Base-by-base conservation (phyloP, 2,113 vertebrate genomes). In the Forbesichthys papilliferus region DNA sequence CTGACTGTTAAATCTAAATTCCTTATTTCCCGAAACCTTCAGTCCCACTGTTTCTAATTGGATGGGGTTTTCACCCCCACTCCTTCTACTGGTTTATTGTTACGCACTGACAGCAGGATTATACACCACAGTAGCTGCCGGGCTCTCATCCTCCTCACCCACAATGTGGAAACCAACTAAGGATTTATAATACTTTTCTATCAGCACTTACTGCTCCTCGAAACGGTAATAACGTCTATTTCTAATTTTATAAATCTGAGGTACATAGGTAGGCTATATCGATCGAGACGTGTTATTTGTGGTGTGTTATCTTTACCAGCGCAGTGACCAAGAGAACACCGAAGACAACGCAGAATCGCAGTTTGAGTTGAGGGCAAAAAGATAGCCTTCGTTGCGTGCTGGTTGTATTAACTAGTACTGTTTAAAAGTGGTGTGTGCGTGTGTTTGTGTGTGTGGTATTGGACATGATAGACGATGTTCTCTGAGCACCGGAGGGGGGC, bases 51-150 rank as follows among this genome's bases (percentile, higher is more conserved):
- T 76, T 82, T 85, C 78, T 84, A 85, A 87, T 85, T 87, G 85
- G 85, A 83, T 3, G 78, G 73, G 52, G 75, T 47, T 16, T 47
- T 48, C 1, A 53, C 56, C 65, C 14, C 57, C 11, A 18, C 49
- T 49, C 20, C 69, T 3, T 53, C 33, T 78, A 60, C 73, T 56
- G 79, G 71, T 64, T 82, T 87, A 84, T 86, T 87, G 84, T 85
- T 75, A 70, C 83, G 27, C 82, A 48, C 75, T 86, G 85, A 87
- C 90, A 90, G 84, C 85, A 80, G 84, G 88, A 84, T 88, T 88
- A 83, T 78, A 86, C 83, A 61, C 65, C 86, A 77, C 87, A 87
- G 89, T 73, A 66, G 84, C 81, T 42, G 75, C 34, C 59, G 59
- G 59, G 27, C 80, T 78, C 66, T 80, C 77, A 12, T 62, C 65